A percentile compares a stretch with the other conserved stretches of the same genome.
phyloP scores from a whole-genome alignment of 2,797 vertebrate species.

The Triplophysa bombifrons region DNA sequence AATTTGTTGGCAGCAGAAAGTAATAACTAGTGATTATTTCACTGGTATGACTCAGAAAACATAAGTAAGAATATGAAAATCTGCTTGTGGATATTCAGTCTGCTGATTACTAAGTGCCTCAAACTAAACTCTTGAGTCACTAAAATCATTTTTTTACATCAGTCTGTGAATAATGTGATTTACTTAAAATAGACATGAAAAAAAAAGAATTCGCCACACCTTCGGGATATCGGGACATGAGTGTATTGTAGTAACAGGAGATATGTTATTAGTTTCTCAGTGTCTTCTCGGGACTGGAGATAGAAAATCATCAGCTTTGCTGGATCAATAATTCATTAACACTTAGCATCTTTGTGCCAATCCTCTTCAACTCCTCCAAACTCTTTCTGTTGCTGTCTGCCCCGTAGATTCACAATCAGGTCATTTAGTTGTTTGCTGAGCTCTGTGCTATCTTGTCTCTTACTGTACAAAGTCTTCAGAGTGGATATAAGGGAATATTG shows the following conservation, averaged over 20 bases:
- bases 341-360: constrained; percentile 70
- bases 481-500: constrained; percentile 30
- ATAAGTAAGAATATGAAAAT: background rate
- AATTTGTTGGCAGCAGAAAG: background rate
- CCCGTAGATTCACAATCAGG: background rate
- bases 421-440: constrained; percentile 44
- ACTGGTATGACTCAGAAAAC: background rate
- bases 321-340: constrained; percentile 84
- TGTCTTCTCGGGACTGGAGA: constrained; percentile 45
- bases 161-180: too few relatives aligned
- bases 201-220: background rate
- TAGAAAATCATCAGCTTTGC: constrained; percentile 78
- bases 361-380: constrained; percentile 33
- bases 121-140: background rate
- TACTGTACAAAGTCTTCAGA: constrained; percentile 35
- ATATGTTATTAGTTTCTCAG: background rate
- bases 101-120: background rate
- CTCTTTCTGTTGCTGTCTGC: background rate
- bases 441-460: constrained; percentile 23
- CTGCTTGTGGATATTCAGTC: background rate
- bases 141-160: background rate
- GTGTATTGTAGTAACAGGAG: constrained; percentile 2
- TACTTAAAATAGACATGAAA: too few relatives aligned
- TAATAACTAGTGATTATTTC: background rate
- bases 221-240: background rate